phyloP scores from a whole-genome alignment of 92 coral and sea anemone species.

The Parazoanthus atlanticus region DNA sequence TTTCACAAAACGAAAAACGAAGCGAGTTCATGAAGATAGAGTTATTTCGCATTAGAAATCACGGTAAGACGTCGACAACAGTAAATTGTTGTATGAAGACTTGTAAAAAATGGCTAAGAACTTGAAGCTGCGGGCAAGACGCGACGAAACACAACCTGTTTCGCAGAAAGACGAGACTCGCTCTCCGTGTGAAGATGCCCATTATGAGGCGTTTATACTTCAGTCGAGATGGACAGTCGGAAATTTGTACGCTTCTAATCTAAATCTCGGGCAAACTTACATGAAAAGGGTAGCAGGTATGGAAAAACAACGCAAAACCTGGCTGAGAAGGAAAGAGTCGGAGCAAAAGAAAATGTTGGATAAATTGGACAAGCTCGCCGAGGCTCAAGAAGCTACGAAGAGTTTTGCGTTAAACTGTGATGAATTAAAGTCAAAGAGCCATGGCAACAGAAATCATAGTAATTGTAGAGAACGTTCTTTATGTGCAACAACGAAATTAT shows the following conservation, averaged over 20 bases:
- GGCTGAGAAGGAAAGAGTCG: conserved; percentile 69
- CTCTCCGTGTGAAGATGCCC: conserved; percentile 83
- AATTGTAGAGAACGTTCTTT: background rate
- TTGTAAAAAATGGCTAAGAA: conserved; percentile 3
- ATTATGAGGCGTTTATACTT: conserved; percentile 78
- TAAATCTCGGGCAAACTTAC: conserved; percentile 77
- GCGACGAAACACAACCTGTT: conserved; percentile 2
- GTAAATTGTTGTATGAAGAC: background rate
- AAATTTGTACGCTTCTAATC: conserved; percentile 76
- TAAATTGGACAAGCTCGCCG: conserved; percentile 60
- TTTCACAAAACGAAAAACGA: background rate
- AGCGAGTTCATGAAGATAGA: background rate
- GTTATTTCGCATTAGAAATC: background rate
- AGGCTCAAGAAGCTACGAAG: conserved; percentile 45
- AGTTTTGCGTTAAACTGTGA: background rate
- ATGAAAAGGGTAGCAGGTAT: conserved; percentile 69
- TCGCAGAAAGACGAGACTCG: conserved; percentile 43
- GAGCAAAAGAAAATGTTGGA: conserved; percentile 72
- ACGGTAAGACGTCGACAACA: background rate
- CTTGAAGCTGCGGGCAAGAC: background rate
- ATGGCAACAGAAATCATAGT: background rate
- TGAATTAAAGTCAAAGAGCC: background rate
- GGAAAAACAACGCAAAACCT: conserved; percentile 74
- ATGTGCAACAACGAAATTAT: background rate
- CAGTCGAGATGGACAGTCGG: conserved; percentile 86